These are phyloP conservation scores for Aphelenchoides besseyi DNA, from an alignment of 1,140 invertebrate genomes.

Conservation along the genomic window DNA sequence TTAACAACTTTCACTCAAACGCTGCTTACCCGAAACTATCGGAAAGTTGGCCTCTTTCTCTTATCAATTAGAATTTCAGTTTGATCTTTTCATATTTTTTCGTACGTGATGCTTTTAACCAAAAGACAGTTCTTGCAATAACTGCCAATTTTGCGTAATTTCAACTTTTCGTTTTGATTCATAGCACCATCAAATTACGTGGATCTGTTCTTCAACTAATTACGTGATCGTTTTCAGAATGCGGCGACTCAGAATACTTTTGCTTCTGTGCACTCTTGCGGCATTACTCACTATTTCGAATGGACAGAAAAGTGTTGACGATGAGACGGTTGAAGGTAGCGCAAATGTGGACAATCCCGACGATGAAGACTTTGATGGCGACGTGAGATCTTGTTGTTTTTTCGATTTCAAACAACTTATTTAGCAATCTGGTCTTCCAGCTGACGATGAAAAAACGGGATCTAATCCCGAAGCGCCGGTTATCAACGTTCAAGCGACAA, in stretches of 20 bases:
- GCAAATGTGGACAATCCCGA: slow-evolving; percentile 17
- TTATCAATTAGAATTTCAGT: too few species aligned
- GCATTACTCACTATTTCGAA: background rate
- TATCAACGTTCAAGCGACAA: background rate
- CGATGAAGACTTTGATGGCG: slow-evolving; percentile 19
- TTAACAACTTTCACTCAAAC: too few species aligned
- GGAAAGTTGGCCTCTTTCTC: too few species aligned
- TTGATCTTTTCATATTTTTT: too few species aligned
- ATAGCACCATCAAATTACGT: too few species aligned
- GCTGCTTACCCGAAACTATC: too few species aligned
- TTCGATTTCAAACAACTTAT: background rate
- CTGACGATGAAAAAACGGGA: slow-evolving; percentile 4
- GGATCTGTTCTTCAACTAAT: too few species aligned
- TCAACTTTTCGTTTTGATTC: background rate
- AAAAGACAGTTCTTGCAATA: too few species aligned
- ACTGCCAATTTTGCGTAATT: background rate
- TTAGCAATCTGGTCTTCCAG: slow-evolving; percentile 15
- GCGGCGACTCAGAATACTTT: background rate
- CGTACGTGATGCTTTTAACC: too few species aligned
- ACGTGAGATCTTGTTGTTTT: background rate
- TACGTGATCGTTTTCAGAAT: slow-evolving; percentile 1
- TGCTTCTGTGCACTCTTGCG: background rate
- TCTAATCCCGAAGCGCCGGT: background rate
- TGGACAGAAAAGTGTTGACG: background rate
- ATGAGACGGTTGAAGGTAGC: slow-evolving; percentile 18